Base-by-base conservation (phyloP, 2,888 invertebrate species). In the Scelioninae gen. 2 region DNA sequence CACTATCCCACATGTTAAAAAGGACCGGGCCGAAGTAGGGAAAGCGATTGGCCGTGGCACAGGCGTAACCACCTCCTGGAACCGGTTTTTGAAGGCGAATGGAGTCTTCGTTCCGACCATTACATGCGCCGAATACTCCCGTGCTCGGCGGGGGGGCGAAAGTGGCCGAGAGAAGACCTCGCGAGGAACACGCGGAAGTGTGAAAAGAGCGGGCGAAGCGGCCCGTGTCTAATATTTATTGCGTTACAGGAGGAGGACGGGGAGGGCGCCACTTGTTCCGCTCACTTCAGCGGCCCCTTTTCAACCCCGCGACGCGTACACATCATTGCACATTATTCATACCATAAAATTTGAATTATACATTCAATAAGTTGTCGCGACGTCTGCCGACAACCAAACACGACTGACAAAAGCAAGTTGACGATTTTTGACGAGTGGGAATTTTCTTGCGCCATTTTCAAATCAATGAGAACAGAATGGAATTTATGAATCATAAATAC, bases 301-400 rank as follows among this genome's bases (percentile, higher is more conserved):
- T 22, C 77, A 76, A 64, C 75, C 48, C 33, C 48, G 48, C 33
- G 31, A 63, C 57, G 37, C 33, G 48, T 60, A 52, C 77, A 78
- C 80, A 79, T 82, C 80, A 81, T 80, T 78, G 79, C 80, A 75
- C 79, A 82, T 84, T 83, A 84, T 84, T 83, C 82, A 81, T 82
- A 80, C 79, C 77, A 74, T 77, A 79, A 81, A 83, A 82, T 82
- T 81, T 83, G 76, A 79, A 83, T 83, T 81, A 83, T 79, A 81
- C 80, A 82, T 82, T 79, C 79, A 79, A 83, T 80, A 79, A 77
- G 75, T 78, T 78, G 78, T 78, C 79, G 76, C 76, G 79, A 78
- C 79, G 80, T 73, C 65, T 76, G 72, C 68, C 78, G 69, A 74
- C 76, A 65, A 64, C 64, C 65, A 60, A 72, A 43, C 58, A 16